Evolutionary conservation across 1,140 invertebrate species (phyloP).

Genomic region (Drosophila paulistorum): DNA sequence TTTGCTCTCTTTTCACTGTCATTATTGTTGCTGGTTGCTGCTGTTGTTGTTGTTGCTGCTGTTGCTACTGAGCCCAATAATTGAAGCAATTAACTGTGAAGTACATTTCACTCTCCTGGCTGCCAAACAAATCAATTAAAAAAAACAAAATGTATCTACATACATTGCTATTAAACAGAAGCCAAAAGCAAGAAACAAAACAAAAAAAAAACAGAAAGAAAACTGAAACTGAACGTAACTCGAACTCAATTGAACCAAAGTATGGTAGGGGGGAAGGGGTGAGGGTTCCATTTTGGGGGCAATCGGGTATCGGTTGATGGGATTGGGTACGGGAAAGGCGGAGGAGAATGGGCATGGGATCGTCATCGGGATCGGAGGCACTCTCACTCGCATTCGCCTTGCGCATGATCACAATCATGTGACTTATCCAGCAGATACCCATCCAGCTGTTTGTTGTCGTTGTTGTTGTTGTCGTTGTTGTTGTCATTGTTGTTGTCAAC

Average conservation of each 20-base stretch:
- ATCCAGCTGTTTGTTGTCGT: slow-evolving; percentile 6
- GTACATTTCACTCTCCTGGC: slow-evolving; percentile 67
- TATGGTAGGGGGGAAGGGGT: slow-evolving; percentile 20
- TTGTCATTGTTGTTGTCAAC: neutral
- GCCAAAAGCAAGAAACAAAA: slow-evolving; percentile 32
- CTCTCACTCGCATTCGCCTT: slow-evolving; percentile 26
- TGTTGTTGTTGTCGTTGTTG: neutral
- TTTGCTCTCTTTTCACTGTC: slow-evolving; percentile 9
- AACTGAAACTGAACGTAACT: slow-evolving; percentile 11
- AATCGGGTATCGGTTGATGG: neutral
- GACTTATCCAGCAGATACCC: slow-evolving; percentile 54
- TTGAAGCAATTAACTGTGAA: slow-evolving; percentile 79
- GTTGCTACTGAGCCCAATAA: slow-evolving; percentile 52
- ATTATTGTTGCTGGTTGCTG: neutral
- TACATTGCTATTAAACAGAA: slow-evolving; percentile 46
- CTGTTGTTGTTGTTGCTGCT: slow-evolving; percentile 10
- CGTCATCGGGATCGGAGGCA: neutral
- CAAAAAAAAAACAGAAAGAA: neutral
- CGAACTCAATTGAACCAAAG: slow-evolving; percentile 20
- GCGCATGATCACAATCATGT: slow-evolving; percentile 74
- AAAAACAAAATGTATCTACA: slow-evolving; percentile 39
- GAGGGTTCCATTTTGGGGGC: slow-evolving; percentile 7
- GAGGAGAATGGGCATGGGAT: neutral
- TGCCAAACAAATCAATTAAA: slow-evolving; percentile 79
- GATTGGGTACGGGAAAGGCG: too few species aligned